Evolutionary conservation across 1,140 invertebrate genomes (phyloP).

Genomic region (Proales similis): DNA sequence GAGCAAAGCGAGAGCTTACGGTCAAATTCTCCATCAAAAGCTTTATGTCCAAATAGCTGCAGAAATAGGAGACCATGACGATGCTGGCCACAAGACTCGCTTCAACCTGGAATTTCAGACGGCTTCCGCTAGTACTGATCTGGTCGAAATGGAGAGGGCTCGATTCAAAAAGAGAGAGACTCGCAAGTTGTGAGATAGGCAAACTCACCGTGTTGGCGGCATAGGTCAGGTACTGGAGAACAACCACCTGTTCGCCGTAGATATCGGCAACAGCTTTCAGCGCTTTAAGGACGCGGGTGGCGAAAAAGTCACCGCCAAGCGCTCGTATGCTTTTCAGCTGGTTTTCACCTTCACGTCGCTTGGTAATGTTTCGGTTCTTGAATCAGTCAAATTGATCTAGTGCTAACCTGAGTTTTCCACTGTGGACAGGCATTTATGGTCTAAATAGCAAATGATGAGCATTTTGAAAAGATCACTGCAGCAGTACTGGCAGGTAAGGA

Average conservation of each 20-base stretch:
- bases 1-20: slow-evolving; percentile 28
- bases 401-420: slow-evolving; percentile 41
- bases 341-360: slow-evolving; percentile 18
- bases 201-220: slow-evolving; percentile 64
- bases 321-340: slow-evolving; percentile 38
- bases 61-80: slow-evolving; percentile 39
- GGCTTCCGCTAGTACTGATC: too few species aligned
- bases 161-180: too few species aligned
- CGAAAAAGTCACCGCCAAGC: slow-evolving; percentile 69
- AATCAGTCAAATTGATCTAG: too few species aligned
- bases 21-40: slow-evolving; percentile 45
- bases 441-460: slow-evolving; percentile 83
- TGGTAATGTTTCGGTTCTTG: too few species aligned
- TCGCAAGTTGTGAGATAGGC: too few species aligned
- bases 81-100: slow-evolving; percentile 40
- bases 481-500: slow-evolving; percentile 78
- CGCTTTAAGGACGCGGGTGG: slow-evolving; percentile 74
- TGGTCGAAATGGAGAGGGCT: too few species aligned
- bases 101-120: slow-evolving; percentile 41
- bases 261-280: slow-evolving; percentile 73
- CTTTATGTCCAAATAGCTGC: slow-evolving; percentile 41
- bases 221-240: slow-evolving; percentile 87
- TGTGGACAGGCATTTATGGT: slow-evolving; percentile 65
- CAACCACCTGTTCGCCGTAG: slow-evolving; percentile 85
- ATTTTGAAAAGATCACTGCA: slow-evolving; percentile 84